phyloP scores from a whole-genome alignment of 2,113 vertebrate species.

The Rostratula benghalensis region DNA sequence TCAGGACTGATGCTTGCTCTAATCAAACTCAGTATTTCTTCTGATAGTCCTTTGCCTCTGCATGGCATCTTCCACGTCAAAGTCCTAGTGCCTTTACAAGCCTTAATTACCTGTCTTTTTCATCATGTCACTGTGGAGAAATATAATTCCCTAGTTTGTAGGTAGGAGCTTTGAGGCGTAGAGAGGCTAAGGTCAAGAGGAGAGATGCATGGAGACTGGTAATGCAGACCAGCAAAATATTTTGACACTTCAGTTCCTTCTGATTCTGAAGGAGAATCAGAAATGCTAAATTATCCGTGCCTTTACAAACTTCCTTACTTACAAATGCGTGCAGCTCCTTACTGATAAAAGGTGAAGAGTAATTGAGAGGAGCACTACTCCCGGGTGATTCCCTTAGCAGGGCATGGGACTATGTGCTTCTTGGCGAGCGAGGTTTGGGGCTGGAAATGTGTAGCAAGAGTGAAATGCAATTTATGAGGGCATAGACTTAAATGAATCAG shows the following conservation, averaged over 20 bases:
- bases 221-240: not conserved
- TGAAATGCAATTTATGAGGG: not conserved
- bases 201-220: not conserved
- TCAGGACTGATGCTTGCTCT: not conserved
- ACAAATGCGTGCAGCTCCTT: not conserved
- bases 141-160: not conserved
- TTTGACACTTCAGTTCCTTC: not conserved
- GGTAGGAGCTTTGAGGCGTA: not conserved
- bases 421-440: not conserved
- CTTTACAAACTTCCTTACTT: not conserved
- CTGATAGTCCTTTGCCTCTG: not conserved
- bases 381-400: not conserved
- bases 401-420: not conserved
- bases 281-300: not conserved
- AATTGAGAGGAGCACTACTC: not conserved
- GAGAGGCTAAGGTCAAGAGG: not conserved
- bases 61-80: not conserved
- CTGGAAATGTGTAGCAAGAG: not conserved
- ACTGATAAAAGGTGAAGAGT: not conserved
- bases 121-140: not conserved
- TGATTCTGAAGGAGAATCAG: not conserved
- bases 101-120: not conserved
- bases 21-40: not conserved
- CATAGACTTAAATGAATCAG: not conserved
- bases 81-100: not conserved